Percentiles rank a stretch among this genome's conserved stretches.
These are phyloP conservation scores for Oceanodroma tethys DNA, from an alignment of 2,113 vertebrate genomes.

Conservation along the genomic window DNA sequence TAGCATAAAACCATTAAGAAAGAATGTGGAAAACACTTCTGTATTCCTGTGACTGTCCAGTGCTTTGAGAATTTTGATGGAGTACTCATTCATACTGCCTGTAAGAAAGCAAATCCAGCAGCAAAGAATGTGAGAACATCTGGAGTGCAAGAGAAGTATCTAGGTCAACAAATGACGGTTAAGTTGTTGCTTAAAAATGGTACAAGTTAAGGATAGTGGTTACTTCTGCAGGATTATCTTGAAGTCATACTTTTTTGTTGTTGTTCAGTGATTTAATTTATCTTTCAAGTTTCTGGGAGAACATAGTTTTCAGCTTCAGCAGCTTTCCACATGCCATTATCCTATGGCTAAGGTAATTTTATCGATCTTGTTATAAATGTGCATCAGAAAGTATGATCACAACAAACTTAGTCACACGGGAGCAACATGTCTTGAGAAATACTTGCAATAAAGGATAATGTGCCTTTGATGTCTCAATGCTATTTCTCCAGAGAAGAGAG, in stretches of 20 bases:
- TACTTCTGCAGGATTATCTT: not conserved
- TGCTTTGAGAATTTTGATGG: not conserved
- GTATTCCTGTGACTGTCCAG: not conserved
- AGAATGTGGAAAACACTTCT: not conserved
- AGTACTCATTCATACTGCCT: not conserved
- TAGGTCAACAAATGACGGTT: not conserved
- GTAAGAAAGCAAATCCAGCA: slow-evolving; percentile 32
- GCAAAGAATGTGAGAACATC: slow-evolving; percentile 8
- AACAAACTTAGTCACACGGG: not conserved
- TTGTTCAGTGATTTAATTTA: slow-evolving; percentile 3
- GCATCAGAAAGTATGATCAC: not conserved
- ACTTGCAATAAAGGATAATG: not conserved
- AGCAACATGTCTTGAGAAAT: not conserved
- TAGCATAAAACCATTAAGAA: not conserved
- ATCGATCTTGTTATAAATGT: not conserved
- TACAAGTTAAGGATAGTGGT: not conserved
- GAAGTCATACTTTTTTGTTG: not conserved
- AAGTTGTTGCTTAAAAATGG: slow-evolving; percentile 8
- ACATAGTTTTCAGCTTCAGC: not conserved
- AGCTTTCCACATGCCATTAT: not conserved
- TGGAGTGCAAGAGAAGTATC: slow-evolving; percentile 7
- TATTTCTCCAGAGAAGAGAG: not conserved
- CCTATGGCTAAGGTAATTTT: not conserved
- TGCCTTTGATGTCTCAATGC: not conserved
- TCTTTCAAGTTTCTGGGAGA: not conserved